Base-by-base conservation (phyloP, 2,888 invertebrate species). In the Catonia carolina region DNA sequence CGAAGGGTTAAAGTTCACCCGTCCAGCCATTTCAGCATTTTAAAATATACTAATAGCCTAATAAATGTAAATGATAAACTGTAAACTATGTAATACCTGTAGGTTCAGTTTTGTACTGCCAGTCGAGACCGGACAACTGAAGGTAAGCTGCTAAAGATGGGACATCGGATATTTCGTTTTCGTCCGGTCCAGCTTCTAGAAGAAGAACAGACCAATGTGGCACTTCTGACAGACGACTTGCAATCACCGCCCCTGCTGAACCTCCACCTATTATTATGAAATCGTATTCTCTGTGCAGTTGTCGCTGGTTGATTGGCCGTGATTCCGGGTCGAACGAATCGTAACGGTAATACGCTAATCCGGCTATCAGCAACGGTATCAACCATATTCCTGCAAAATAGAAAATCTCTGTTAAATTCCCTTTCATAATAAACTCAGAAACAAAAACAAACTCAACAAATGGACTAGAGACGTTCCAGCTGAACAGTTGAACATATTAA, bases 61-160 rank as follows among this genome's bases (percentile, higher is more conserved):
- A n/a, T n/a, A n/a, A n/a, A n/a, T n/a, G n/a, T n/a, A n/a, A n/a
- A n/a, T n/a, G n/a, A n/a, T n/a, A n/a, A n/a, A n/a, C n/a, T n/a
- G n/a, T n/a, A n/a, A n/a, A n/a, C n/a, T n/a, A n/a, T n/a, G n/a
- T n/a, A n/a, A n/a, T 82, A 60, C 81, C 81, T 2, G 86, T 88
- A 0, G 90, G 86, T 68, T 91, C 89, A 0, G 89, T 90, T 74
- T 90, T 91, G 74, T 91, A 93, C 64, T 85, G 84, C 91, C 91
- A 93, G 73, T 93, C 92, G 59, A 92, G 72, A 70, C 87, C 85
- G 62, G 88, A 86, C 58, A 91, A 76, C 73, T 93, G 92, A 47
- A 93, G 75, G 71, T 91, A 93, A 1, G 88, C 89, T 0, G 91
- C 88, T 66, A 92, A 71, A 49, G 90, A 89, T 23, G 91, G 91